These are phyloP conservation scores for Leptura quadrifasciata DNA, from an alignment of 2,888 invertebrate species.

Conservation along the genomic window DNA sequence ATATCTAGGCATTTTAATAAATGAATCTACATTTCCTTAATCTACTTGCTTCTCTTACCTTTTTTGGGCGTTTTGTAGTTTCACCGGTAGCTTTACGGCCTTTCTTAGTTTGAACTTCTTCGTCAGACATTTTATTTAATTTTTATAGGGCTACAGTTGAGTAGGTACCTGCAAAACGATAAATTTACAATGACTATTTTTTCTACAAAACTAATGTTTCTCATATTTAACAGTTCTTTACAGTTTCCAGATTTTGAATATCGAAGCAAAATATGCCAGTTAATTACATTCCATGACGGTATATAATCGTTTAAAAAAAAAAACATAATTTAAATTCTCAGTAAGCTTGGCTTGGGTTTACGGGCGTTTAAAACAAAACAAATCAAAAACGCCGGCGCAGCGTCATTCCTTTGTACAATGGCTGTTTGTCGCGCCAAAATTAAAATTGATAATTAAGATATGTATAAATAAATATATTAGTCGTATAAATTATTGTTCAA, in stretches of 20 bases:
- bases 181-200: no score
- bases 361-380: conserved; percentile 20
- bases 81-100: conserved; percentile 51
- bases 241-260: background rate
- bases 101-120: conserved; percentile 53
- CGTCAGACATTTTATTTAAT: conserved; percentile 50
- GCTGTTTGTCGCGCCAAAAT: conserved; percentile 29
- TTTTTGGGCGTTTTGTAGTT: conserved; percentile 50
- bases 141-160: background rate
- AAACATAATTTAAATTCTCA: background rate
- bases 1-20: no score
- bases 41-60: conserved; percentile 40
- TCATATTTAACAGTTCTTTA: background rate
- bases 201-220: background rate
- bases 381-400: conserved; percentile 23
- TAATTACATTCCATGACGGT: background rate
- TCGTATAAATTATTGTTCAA: background rate
- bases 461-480: background rate
- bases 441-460: background rate
- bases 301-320: background rate
- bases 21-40: background rate
- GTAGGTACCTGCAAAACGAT: background rate
- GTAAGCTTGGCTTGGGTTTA: conserved; percentile 7
- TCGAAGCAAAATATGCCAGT: background rate
- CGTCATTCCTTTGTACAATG: conserved; percentile 19